Conservation (phyloP, 30 jellyfish, hydroid and myxozoan genomes). For the Mastigias papua region DNA sequence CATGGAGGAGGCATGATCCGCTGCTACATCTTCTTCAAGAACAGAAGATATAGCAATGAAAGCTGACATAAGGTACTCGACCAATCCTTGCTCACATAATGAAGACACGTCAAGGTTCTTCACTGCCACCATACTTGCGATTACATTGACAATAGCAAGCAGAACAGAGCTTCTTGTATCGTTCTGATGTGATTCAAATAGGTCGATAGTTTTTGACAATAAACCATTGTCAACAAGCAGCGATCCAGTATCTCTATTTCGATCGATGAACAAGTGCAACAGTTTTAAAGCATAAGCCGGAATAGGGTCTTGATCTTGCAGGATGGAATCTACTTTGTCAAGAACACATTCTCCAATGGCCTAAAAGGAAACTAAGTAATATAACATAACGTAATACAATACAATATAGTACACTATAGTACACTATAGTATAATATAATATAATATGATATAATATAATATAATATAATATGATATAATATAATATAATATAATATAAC, state of each 20-base stretch:
- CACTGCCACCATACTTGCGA: constrained; percentile 69
- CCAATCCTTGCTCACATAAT: constrained; percentile 73
- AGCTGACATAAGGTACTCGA: constrained; percentile 80
- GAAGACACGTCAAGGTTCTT: constrained; percentile 31
- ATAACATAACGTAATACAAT: neutral
- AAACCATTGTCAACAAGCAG: constrained; percentile 55
- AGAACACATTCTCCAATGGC: constrained; percentile 54
- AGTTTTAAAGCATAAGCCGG: constrained; percentile 86
- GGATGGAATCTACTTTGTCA: constrained; percentile 53
- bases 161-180: constrained; percentile 67
- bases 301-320: constrained; percentile 92
- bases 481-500: neutral
- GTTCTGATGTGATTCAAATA: constrained; percentile 68
- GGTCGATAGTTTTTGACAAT: constrained; percentile 39
- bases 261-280: constrained; percentile 74
- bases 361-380: constrained; percentile 11
- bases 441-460: neutral
- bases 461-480: neutral
- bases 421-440: neutral
- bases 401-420: neutral
- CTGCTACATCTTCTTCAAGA: constrained; percentile 74
- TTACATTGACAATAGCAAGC: constrained; percentile 73
- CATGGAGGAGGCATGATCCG: constrained; percentile 51
- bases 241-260: constrained; percentile 17
- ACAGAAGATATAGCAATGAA: constrained; percentile 83